Evolutionary conservation across 2,888 invertebrate species (phyloP).

Genomic region (Xanthia togata): DNA sequence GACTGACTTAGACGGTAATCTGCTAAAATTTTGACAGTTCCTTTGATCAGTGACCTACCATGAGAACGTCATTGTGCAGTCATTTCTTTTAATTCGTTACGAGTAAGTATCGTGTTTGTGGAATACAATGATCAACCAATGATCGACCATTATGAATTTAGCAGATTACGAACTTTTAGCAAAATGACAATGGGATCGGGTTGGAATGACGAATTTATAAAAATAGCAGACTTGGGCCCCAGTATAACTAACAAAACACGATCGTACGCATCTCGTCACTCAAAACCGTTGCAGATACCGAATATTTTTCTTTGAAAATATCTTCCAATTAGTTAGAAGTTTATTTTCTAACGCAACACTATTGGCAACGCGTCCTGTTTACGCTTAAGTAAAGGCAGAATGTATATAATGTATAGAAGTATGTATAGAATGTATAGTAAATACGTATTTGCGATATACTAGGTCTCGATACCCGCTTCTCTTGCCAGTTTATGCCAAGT

Average conservation of each 20-base stretch:
- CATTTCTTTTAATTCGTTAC: no score
- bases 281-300: neutral
- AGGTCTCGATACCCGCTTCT: conserved; percentile 68
- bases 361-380: conserved; percentile 42
- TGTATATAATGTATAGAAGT: conserved; percentile 6
- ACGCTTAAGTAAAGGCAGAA: neutral
- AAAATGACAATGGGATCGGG: no score
- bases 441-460: conserved; percentile 59
- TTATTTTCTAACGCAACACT: conserved; percentile 33
- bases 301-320: conserved; percentile 13
- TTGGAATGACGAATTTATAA: no score
- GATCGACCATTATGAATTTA: no score
- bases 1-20: no score
- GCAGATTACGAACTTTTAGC: no score
- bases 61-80: no score
- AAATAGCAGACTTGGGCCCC: no score
- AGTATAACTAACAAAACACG: neutral
- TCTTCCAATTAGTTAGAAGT: conserved; percentile 4
- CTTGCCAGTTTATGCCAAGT: conserved; percentile 64
- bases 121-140: no score
- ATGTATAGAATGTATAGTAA: conserved; percentile 35
- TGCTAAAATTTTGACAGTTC: no score
- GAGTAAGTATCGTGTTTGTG: no score
- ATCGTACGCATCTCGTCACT: neutral
- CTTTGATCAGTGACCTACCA: no score